phyloP scores from a whole-genome alignment of 2,797 vertebrate genomes.

The Garrulus glandarius region DNA sequence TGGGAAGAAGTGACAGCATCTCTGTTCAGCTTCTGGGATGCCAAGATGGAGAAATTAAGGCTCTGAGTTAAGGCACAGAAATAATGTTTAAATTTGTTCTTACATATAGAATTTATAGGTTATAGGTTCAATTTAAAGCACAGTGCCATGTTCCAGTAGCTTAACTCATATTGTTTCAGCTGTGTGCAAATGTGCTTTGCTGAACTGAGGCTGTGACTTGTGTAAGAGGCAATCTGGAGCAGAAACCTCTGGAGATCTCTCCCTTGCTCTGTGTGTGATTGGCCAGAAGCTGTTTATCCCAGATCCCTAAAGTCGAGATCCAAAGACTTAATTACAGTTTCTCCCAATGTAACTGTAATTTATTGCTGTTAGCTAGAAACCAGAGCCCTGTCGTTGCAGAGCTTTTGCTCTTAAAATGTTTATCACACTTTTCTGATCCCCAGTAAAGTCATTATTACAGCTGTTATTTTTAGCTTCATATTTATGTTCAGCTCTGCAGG shows the following conservation, averaged over 20 bases:
- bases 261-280: neutral
- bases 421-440: neutral
- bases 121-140: neutral
- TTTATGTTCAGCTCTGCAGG: neutral
- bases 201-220: neutral
- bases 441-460: neutral
- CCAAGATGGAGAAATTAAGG: neutral
- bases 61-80: neutral
- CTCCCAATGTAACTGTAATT: neutral
- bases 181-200: neutral
- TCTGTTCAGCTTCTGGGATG: neutral
- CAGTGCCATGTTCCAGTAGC: neutral
- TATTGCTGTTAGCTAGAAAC: neutral
- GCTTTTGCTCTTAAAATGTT: neutral
- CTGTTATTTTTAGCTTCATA: constrained; percentile 15
- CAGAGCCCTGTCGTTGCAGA: neutral
- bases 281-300: constrained; percentile 22
- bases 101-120: neutral
- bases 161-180: neutral
- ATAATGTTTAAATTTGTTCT: neutral
- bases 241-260: neutral
- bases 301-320: neutral
- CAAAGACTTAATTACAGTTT: constrained; percentile 31
- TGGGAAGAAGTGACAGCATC: neutral
- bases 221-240: constrained; percentile 17